Percentiles rank a stretch among this genome's conserved stretches.
Conservation (phyloP, 2,888 invertebrate species). For the Scaptomyza parva region DNA sequence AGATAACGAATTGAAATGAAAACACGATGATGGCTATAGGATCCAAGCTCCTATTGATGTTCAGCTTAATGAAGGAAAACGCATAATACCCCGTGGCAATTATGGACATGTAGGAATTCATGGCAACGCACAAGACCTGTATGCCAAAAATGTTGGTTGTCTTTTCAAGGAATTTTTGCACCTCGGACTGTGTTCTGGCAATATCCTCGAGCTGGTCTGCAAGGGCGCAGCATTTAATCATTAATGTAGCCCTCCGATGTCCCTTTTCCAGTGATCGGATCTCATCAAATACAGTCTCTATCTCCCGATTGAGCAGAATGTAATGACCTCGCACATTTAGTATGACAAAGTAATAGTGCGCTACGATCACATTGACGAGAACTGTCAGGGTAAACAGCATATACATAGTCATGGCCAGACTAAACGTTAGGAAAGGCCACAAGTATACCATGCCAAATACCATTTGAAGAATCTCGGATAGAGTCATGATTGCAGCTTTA, state of each 20-base stretch:
- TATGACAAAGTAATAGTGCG: constrained; percentile 46
- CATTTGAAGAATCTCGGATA: constrained; percentile 28
- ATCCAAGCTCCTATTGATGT: background rate
- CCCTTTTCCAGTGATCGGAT: constrained; percentile 18
- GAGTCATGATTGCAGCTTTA: constrained; percentile 14
- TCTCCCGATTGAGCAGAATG: constrained; percentile 37
- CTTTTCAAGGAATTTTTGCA: constrained; percentile 5
- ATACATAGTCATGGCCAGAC: background rate
- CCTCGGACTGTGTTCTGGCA: constrained; percentile 33
- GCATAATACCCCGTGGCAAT: constrained; percentile 39
- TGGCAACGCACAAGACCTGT: constrained; percentile 26
- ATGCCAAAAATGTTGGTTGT: constrained; percentile 24
- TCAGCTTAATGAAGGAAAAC: background rate
- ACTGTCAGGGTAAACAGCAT: constrained; percentile 13
- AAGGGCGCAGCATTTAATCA: constrained; percentile 52
- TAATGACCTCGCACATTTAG: constrained; percentile 46
- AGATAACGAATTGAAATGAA: background rate
- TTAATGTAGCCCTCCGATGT: constrained; percentile 34
- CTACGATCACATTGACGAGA: constrained; percentile 45
- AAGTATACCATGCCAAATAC: background rate
- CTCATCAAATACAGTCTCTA: constrained; percentile 31
- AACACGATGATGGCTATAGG: background rate
- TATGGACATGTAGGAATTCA: constrained; percentile 32
- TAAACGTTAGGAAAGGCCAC: background rate
- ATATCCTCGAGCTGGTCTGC: constrained; percentile 55